Conservation (phyloP, 1,140 invertebrate genomes). For the Pentalonia nigronervosa region DNA sequence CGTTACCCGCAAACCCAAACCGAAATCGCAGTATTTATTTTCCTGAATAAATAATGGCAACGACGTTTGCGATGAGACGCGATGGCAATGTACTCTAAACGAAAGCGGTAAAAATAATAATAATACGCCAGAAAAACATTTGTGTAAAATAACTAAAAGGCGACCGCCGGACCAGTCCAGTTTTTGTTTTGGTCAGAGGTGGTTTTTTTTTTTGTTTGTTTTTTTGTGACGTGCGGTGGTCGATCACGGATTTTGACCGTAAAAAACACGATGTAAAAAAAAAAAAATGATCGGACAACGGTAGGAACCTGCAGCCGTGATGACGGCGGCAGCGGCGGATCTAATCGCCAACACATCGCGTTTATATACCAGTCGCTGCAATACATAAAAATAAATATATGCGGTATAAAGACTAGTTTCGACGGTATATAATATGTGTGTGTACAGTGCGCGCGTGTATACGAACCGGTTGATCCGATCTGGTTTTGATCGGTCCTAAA, state of each 20-base stretch:
- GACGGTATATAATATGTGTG: neutral
- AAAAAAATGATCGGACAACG: neutral
- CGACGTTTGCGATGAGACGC: neutral
- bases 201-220: neutral
- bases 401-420: neutral
- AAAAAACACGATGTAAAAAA: neutral
- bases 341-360: neutral
- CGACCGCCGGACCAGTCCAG: neutral
- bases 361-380: neutral
- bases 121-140: too few species aligned
- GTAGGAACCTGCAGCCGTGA: neutral
- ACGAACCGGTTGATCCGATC: slow-evolving; percentile 55
- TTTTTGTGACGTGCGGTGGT: too few species aligned
- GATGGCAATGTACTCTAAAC: too few species aligned
- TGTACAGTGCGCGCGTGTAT: neutral
- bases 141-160: neutral
- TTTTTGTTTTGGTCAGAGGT: neutral
- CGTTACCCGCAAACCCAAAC: neutral
- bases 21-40: neutral
- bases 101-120: neutral
- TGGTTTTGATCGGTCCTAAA: slow-evolving; percentile 53
- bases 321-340: neutral
- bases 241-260: neutral
- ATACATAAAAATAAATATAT: neutral
- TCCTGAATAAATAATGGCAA: neutral